Base-by-base conservation (phyloP, 2,797 vertebrate genomes). In the Alectoris magna region DNA sequence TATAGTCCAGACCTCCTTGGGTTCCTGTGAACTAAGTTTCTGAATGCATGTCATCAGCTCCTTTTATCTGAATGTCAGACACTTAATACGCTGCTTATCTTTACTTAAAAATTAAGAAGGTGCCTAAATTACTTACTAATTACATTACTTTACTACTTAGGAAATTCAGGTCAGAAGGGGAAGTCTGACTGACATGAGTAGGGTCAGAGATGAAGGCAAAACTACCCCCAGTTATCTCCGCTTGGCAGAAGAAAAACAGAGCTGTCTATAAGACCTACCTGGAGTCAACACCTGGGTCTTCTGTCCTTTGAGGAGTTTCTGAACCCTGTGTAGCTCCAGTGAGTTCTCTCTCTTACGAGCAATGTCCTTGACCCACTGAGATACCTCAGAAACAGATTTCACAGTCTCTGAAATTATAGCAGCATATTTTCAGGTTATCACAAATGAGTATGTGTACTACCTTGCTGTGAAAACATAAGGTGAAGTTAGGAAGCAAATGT, bases 251-350 rank as follows among this genome's bases (percentile, higher is more conserved):
- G 7, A 4, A 70, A 70, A 71, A 46, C 24, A 43, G 13, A 71
- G 29, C 14, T 64, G 13, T 21, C 24, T 71, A 36, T 34, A 82
- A 79, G 5, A 66, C 78, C 24, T 38, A 98, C 98, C 98, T 97
- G 97, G 89, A 51, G 82, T 80, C 9, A 97, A 67, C 34, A 98
- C 46, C 44, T 83, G 96, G 2, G 95, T 96, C 87, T 93, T 95
- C 73, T 48, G 95, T 63, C 98, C 98, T 71, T 98, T 97, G n/a
- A 98, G 98, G 55, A 98, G 83, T 74, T 96, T 98, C 94, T 98
- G 98, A 68, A 98, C 60, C 7, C 97, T 96, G 67, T 31, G 94
- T 39, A 98, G 93, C n/a, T 98, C 97, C 62, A 94, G 46, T 27
- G 93, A 90, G 27, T 98, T 98, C 73, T 98, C 97, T 74, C 96